These are phyloP conservation scores for Drosophila anomelani DNA, from an alignment of 2,888 invertebrate species.

Conservation along the genomic window DNA sequence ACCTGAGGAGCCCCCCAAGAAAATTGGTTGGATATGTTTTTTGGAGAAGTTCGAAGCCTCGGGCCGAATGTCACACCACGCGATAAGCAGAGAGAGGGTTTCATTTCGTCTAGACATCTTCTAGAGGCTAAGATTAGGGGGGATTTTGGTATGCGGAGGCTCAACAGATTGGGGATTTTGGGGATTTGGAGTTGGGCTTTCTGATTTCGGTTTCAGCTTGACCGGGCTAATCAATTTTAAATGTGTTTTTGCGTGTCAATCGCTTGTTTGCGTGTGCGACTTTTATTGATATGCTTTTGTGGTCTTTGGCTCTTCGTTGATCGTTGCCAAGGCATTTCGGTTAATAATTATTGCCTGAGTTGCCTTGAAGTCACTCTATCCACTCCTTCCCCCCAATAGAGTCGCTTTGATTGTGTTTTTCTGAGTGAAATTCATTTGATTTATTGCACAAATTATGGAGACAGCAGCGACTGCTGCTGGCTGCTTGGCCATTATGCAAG, in stretches of 20 bases:
- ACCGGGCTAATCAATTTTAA: constrained; percentile 77
- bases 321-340: constrained; percentile 58
- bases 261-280: constrained; percentile 79
- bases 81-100: constrained; percentile 26
- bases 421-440: constrained; percentile 77
- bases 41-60: constrained; percentile 47
- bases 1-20: constrained; percentile 1
- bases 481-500: constrained; percentile 62
- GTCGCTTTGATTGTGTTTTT: constrained; percentile 61
- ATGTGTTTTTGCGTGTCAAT: constrained; percentile 81
- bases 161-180: not conserved
- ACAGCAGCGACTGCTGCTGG: constrained; percentile 22
- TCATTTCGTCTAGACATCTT: constrained; percentile 68
- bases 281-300: constrained; percentile 75
- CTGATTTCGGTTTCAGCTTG: constrained; percentile 36
- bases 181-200: constrained; percentile 15
- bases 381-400: not conserved
- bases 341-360: constrained; percentile 71
- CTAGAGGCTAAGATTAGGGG: constrained; percentile 48
- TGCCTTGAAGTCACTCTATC: constrained; percentile 56
- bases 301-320: constrained; percentile 43
- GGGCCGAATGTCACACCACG: constrained; percentile 73
- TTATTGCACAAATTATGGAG: constrained; percentile 77
- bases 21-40: not conserved
- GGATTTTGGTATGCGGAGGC: constrained; percentile 5